Conservation (phyloP, 2,888 invertebrate species). For the Agonum fuliginosum region DNA sequence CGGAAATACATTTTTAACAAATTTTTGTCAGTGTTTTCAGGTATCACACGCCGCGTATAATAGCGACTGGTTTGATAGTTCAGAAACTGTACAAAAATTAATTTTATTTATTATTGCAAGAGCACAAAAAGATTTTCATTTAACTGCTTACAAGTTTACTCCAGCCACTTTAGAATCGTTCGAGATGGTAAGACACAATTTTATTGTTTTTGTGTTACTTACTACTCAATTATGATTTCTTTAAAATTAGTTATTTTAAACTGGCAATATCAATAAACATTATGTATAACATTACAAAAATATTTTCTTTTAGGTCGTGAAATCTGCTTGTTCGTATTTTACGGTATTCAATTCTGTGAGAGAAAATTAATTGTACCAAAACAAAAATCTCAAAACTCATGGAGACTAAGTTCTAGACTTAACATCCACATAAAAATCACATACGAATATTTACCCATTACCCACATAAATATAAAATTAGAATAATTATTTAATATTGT, state of each 20-base stretch:
- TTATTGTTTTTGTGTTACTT: no score
- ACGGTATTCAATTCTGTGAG: slow-evolving; percentile 27
- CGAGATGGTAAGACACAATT: slow-evolving; percentile 12
- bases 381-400: no score
- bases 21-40: slow-evolving; percentile 8
- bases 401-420: no score
- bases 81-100: background rate
- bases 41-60: background rate
- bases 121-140: slow-evolving; percentile 10
- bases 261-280: background rate
- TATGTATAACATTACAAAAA: background rate
- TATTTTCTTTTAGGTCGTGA: background rate
- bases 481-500: no score
- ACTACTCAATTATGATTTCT: no score
- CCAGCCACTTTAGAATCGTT: background rate
- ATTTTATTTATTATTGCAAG: background rate
- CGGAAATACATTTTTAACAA: background rate
- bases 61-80: slow-evolving; percentile 8
- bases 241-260: background rate
- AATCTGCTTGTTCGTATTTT: slow-evolving; percentile 16
- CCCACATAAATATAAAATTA: no score
- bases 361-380: background rate
- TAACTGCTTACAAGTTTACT: slow-evolving; percentile 10
- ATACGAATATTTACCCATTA: no score
- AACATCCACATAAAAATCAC: no score